Percentiles rank a stretch among this genome's conserved stretches.
Conservation (phyloP, 2,888 invertebrate species). For the Nemapogon koenigi region DNA sequence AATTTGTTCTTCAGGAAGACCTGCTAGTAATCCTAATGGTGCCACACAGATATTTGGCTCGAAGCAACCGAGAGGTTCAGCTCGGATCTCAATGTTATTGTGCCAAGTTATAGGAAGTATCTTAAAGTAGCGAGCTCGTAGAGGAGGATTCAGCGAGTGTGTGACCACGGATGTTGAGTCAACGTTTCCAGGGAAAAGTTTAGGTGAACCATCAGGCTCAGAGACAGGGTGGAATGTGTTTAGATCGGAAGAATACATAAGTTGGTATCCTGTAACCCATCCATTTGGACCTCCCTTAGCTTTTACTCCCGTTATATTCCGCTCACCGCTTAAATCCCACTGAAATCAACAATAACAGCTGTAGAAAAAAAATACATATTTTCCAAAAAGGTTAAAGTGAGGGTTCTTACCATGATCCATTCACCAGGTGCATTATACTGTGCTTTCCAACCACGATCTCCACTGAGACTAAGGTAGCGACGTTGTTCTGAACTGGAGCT, state of each 20-base stretch:
- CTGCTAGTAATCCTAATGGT: constrained; percentile 74
- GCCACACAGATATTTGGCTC: constrained; percentile 67
- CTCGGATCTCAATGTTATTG: constrained; percentile 68
- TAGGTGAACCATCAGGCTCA: constrained; percentile 55
- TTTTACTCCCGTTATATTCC: constrained; percentile 79
- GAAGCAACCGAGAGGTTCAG: constrained; percentile 74
- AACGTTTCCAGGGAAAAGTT: constrained; percentile 75
- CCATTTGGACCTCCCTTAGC: constrained; percentile 74
- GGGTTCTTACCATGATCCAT: constrained; percentile 69
- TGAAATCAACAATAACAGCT: constrained; percentile 37
- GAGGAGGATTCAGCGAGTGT: background rate
- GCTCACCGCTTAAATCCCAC: constrained; percentile 79
- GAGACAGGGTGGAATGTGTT: constrained; percentile 74
- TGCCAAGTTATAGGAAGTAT: constrained; percentile 69
- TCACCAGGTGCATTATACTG: constrained; percentile 71
- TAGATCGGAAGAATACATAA: constrained; percentile 77
- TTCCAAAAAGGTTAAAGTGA: constrained; percentile 19
- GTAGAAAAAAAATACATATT: constrained; percentile 16
- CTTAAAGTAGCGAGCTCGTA: constrained; percentile 7
- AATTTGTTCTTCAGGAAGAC: constrained; percentile 70
- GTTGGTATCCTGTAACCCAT: constrained; percentile 78
- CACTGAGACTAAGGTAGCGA: constrained; percentile 46
- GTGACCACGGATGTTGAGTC: constrained; percentile 40
- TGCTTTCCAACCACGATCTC: constrained; percentile 69
- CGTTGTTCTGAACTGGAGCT: constrained; percentile 64